A percentile compares a stretch with the other conserved stretches of the same genome.
Conservation (phyloP, 2,113 vertebrate genomes). For the Typhlomys cinereus region DNA sequence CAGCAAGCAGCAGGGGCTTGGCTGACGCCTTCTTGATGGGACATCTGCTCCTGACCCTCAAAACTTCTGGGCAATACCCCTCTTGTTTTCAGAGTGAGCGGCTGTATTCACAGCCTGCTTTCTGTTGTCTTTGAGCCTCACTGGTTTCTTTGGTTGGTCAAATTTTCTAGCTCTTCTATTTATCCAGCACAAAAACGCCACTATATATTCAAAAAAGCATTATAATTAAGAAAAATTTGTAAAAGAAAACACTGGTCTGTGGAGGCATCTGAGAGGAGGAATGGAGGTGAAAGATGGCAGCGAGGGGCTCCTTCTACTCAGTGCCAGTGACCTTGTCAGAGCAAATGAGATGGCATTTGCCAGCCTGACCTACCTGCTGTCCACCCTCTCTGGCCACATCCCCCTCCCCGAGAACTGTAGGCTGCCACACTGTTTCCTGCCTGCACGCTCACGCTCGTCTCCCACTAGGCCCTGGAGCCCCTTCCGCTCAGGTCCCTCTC, state of each 20-base stretch:
- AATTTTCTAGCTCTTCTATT: not conserved
- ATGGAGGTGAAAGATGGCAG: not conserved
- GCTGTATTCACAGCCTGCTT: too few species aligned
- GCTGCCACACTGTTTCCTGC: not conserved
- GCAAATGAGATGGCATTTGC: not conserved
- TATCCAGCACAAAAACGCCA: not conserved
- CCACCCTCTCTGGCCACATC: not conserved
- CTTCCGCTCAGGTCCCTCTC: not conserved
- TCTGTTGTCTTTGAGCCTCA: too few species aligned
- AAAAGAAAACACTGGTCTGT: not conserved
- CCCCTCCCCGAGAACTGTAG: not conserved
- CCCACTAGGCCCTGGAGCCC: not conserved
- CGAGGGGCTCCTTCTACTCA: not conserved
- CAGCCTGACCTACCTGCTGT: not conserved
- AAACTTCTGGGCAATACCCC: not conserved
- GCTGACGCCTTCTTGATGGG: too few species aligned
- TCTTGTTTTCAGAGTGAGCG: not conserved
- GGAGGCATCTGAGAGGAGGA: not conserved
- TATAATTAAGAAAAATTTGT: not conserved
- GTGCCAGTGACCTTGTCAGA: not conserved
- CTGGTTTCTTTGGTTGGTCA: not conserved
- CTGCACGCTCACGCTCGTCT: not conserved
- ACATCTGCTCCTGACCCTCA: not conserved
- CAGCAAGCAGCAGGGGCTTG: not conserved
- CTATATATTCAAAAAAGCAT: not conserved